Percentiles rank a stretch among this genome's conserved stretches.
phyloP scores from a whole-genome alignment of 2,797 vertebrate species.

The Chloroceryle amazona region DNA sequence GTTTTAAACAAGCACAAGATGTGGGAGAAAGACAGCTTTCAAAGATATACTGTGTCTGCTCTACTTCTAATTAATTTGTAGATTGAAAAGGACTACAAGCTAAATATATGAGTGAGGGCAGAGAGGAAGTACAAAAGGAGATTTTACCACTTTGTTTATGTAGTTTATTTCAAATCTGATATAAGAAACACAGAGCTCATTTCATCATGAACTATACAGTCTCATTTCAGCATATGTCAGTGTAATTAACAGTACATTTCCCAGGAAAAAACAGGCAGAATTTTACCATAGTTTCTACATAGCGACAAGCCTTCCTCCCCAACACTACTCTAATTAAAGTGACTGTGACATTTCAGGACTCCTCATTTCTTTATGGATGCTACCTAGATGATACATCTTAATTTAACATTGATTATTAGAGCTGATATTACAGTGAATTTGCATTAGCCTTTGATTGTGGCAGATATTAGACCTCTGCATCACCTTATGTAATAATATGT shows the following conservation, averaged over 20 bases:
- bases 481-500: background rate
- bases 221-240: slow-evolving; percentile 40
- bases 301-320: background rate
- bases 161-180: slow-evolving; percentile 37
- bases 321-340: slow-evolving; percentile 11
- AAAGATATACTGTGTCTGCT: background rate
- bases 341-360: slow-evolving; percentile 12
- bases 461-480: background rate
- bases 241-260: slow-evolving; percentile 41
- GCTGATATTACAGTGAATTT: slow-evolving; percentile 14
- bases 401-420: slow-evolving; percentile 43
- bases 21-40: background rate
- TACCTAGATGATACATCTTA: background rate
- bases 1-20: slow-evolving; percentile 4
- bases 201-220: slow-evolving; percentile 1
- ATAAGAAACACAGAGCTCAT: slow-evolving; percentile 11
- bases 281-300: background rate
- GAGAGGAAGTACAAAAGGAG: background rate
- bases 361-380: slow-evolving; percentile 9
- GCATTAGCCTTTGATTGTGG: slow-evolving; percentile 12
- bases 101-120: slow-evolving; percentile 22
- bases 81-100: slow-evolving; percentile 47
- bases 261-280: slow-evolving; percentile 37
- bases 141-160: slow-evolving; percentile 47
- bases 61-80: slow-evolving; percentile 68